Evolutionary conservation across 2,113 vertebrate genomes (phyloP), one percentile per base, ranked within the genome.

Genomic region (Camelus dromedarius): DNA sequence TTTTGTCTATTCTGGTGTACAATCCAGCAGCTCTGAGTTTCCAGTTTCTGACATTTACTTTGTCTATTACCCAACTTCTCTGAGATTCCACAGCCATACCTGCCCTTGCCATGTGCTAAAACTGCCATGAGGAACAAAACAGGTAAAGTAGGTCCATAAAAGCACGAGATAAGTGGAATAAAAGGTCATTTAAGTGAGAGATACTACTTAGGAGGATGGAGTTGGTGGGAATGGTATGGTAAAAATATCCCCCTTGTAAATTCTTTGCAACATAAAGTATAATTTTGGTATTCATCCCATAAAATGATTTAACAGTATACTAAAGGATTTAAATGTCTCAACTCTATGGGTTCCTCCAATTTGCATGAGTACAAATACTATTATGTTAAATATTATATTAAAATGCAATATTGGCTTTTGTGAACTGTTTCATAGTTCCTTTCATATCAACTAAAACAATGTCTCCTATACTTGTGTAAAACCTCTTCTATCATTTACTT

Each of bases 211-310:
- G 70, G 18, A 95, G 9, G 81, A 93, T 64, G 35, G 64, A 81
- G 42, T 66, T 81, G 66, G 6, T 85, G 12, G 58, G 15, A 46
- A 56, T 75, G 28, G 16, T 3, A 72, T 92, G 22, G 72, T 54
- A 93, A 97, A 92, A 93, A 60, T 84, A 79, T 8, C 52, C 89
- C n/a, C 58, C n/a, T 83, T 69, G 72, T 28, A 79, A 54, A 96
- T 86, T 75, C 32, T 96, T 64, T 54, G 81, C 69, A 93, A 91
- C 20, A 70, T 66, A 88, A 83, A 89, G 48, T 28, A 75, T 73
- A 93, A 85, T 66, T 69, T 82, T 92, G 52, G 54, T 82, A 48
- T 75, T 83, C 54, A 64, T 62, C 46, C 13, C 58, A 80, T 76
- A 94, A 70, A 80, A 67, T 70, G 48, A 95, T 88, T 81, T 64